Evolutionary conservation across 2,113 vertebrate genomes (phyloP), one percentile per base, ranked within the genome.

Genomic region (Litocranius walleri): DNA sequence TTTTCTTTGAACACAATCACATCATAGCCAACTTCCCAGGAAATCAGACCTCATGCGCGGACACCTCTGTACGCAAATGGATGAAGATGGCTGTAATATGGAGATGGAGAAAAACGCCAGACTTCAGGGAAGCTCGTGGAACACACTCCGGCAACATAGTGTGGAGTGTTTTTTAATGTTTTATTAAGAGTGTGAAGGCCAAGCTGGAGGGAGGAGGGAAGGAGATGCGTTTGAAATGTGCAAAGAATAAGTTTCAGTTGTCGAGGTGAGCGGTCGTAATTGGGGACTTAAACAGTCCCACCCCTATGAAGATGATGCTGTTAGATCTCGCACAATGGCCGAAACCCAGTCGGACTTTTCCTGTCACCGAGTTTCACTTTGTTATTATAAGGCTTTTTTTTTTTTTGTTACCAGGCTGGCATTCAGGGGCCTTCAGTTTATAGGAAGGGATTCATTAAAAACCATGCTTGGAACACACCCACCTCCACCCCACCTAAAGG

Each of bases 191-290:
- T 45, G 74, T 56, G 94, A 64, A 92, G 95, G 95, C 96, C 95
- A 96, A 96, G 92, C 83, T 87, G 87, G 90, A 36, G 92, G 98
- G 96, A 97, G 97, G 94, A 94, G 95, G 89, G 94, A 62, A 30
- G 30, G 77, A 29, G 77, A 10, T 2, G 40, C 6, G 36, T 97
- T 94, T 94, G 98, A 97, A 95, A 96, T 95, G 87, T 5, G 45
- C 56, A 3, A 62, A 80, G 95, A 84, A 74, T 54, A 45, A 81
- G 87, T 59, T 45, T 95, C 97, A 71, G 57, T 3, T 21, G 9
- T 67, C 0, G 21, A 45, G 92, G 84, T 71, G 95, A 82, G 88
- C 59, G 1, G 93, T 5, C 0, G 0, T 52, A 52, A 36, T 17
- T 62, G 92, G 93, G 85, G 80, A 45, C 45, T 80, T n/a, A 54